A percentile compares a stretch with the other conserved stretches of the same genome.
Conservation (phyloP, 2,797 vertebrate species). For the Lagorchestes hirsutus region DNA sequence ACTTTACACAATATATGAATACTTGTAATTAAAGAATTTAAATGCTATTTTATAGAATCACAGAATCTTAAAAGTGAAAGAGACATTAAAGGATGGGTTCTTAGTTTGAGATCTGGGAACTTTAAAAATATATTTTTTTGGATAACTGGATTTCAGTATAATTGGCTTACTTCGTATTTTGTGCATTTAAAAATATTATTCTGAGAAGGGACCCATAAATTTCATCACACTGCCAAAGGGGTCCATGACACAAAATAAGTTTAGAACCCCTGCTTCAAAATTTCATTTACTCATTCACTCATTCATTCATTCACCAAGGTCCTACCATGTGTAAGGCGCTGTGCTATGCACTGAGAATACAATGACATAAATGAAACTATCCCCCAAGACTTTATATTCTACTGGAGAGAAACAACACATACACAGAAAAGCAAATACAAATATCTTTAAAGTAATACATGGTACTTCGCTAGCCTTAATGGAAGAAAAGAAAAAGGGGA, state of each 20-base stretch:
- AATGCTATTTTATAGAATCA: neutral
- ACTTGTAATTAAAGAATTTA: slow-evolving; percentile 26
- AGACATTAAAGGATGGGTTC: neutral
- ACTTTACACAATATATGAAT: neutral
- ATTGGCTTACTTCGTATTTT: neutral
- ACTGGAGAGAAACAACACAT: neutral
- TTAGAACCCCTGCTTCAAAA: neutral
- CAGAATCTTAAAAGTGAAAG: neutral
- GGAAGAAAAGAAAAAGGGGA: too few relatives aligned
- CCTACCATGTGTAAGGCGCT: neutral
- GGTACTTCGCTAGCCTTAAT: neutral
- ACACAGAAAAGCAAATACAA: neutral
- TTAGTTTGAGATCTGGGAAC: neutral
- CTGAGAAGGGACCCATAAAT: neutral
- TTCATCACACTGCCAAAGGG: neutral
- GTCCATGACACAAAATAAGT: neutral
- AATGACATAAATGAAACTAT: neutral
- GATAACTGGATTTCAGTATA: neutral
- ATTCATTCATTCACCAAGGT: neutral
- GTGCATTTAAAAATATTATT: neutral
- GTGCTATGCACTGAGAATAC: neutral
- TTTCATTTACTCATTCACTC: neutral
- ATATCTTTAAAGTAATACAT: neutral
- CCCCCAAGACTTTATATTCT: neutral
- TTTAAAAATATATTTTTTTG: neutral